Conservation (phyloP, 2,888 invertebrate genomes). For the Girardia tigrina region DNA sequence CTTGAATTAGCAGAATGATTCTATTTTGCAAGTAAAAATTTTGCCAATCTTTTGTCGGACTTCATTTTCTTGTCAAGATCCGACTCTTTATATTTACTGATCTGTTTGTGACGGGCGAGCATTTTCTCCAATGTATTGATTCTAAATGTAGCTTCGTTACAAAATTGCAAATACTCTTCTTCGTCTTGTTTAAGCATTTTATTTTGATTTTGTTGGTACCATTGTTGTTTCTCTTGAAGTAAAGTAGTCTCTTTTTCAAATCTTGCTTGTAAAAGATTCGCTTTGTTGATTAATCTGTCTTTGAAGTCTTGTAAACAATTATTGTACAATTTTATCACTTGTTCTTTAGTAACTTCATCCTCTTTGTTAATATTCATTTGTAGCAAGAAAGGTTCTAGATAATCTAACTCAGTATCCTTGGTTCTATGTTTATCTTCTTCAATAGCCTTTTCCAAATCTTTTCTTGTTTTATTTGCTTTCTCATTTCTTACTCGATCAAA, state of each 20-base stretch:
- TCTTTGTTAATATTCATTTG: conserved; percentile 38
- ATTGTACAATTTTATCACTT: conserved; percentile 46
- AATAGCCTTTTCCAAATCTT: conserved; percentile 33
- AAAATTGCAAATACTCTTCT: conserved; percentile 50
- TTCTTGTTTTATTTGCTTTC: conserved; percentile 49
- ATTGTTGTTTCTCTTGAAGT: conserved; percentile 50
- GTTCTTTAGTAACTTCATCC: conserved; percentile 38
- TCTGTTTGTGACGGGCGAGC: conserved; percentile 50
- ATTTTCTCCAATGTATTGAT: conserved; percentile 50
- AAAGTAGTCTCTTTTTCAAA: conserved; percentile 51
- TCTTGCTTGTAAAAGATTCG: conserved; percentile 50
- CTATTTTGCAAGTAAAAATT: conserved; percentile 16
- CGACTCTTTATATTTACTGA: conserved; percentile 50
- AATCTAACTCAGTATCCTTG: conserved; percentile 49
- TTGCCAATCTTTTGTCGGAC: conserved; percentile 41
- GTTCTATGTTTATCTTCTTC: conserved; percentile 46
- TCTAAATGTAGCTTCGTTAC: conserved; percentile 50
- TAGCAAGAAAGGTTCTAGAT: conserved; percentile 50
- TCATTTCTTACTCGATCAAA: conserved; percentile 50
- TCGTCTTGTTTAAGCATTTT: conserved; percentile 51
- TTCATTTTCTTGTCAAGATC: conserved; percentile 45
- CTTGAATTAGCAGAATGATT: no score
- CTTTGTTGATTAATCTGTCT: conserved; percentile 49
- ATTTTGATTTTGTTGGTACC: conserved; percentile 52
- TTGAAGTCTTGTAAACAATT: conserved; percentile 45